phyloP scores from a whole-genome alignment of 2,888 invertebrate species.

The Zonitis immaculata region DNA sequence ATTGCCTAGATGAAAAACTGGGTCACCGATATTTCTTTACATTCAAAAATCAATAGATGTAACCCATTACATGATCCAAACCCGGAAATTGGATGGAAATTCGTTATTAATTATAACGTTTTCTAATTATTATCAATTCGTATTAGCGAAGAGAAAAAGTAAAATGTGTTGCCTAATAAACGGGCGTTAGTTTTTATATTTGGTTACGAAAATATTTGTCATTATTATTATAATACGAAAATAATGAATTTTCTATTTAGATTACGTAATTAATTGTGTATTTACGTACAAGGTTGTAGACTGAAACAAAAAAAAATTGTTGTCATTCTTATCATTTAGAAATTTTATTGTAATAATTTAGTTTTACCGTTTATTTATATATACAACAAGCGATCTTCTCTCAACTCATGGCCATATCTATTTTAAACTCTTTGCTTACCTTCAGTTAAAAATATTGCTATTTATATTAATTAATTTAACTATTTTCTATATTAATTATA shows the following conservation, averaged over 20 bases:
- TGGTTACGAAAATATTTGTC: neutral
- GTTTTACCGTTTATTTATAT: constrained; percentile 33
- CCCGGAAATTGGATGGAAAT: too few species aligned
- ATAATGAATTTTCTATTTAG: too few species aligned
- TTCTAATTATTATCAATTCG: too few species aligned
- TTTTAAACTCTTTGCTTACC: constrained; percentile 35
- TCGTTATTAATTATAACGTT: neutral
- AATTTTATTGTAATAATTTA: constrained; percentile 11
- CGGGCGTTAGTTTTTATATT: neutral
- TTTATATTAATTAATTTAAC: neutral
- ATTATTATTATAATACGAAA: too few species aligned
- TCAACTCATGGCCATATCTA: constrained; percentile 40
- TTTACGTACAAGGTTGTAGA: neutral
- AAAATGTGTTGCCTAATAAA: neutral
- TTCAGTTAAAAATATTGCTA: constrained; percentile 37
- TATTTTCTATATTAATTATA: neutral
- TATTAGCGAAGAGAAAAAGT: too few species aligned
- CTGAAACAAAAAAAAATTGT: too few species aligned
- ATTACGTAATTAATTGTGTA: too few species aligned
- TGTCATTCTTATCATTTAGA: constrained; percentile 11
- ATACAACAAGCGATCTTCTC: constrained; percentile 33
- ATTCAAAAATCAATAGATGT: constrained; percentile 17
- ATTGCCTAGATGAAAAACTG: constrained; percentile 18
- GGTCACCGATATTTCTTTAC: constrained; percentile 18
- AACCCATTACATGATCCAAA: constrained; percentile 3